Base-by-base conservation (phyloP, 1,140 invertebrate species). In the Vanessa tameamea region DNA sequence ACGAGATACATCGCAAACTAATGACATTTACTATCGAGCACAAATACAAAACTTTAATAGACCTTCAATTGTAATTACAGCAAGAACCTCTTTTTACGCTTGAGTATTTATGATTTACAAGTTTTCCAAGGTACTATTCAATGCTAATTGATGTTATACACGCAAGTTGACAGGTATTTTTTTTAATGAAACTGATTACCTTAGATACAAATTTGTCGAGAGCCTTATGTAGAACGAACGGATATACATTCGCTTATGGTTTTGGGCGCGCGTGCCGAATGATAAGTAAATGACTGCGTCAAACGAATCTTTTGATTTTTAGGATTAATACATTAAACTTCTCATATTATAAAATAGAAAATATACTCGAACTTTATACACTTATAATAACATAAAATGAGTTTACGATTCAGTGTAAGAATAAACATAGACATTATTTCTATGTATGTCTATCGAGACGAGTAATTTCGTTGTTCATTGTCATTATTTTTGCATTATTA, bases 171-270 rank as follows among this genome's bases (percentile, higher is more conserved):
- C 66, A 69, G 37, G n/a, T 69, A 47, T 57, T 69, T 68, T 43
- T 69, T 68, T 43, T 23, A 16, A 50, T 16, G 23, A 65, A 63
- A 74, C 66, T 68, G 72, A 82, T 84, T 88, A 90, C 87, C 81
- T 82, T 77, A 76, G 76, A 69, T 69, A 80, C 84, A 74, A 83
- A 88, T 88, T 87, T 87, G 88, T 86, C 77, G 76, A 77, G 80
- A 78, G 57, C 85, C 86, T 74, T 84, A 84, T 68, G 67, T 64
- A 80, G 84, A 76, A 75, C 66, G 80, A 82, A 76, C 89, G 87
- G 89, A 91, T 86, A 89, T 86, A 53, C 84, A 86, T 26, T 69
- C 85, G 59, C 79, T 82, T 88, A 87, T 86, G 86, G 88, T 76
- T 81, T 71, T 67, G 76, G 78, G 73, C 64, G 66, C 47, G 81